Base-by-base conservation (phyloP, 2,797 vertebrate species). In the Chelon labrosus region DNA sequence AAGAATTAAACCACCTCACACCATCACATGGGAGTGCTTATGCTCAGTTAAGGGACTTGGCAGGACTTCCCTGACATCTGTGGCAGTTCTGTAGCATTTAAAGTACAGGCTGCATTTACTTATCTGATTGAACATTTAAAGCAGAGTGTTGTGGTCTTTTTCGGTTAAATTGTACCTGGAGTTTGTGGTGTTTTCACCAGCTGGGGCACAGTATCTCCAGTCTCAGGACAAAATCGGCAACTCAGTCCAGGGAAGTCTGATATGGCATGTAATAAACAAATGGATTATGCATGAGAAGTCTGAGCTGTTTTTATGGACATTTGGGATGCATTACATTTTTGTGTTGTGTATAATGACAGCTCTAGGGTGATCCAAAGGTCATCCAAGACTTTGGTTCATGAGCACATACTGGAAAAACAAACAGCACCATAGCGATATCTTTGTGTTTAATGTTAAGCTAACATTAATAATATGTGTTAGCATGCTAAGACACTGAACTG, bases 1-100 rank as follows among this genome's bases (percentile, higher is more conserved):
- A 64, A 35, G 71, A 57, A 66, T 85, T 60, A 63, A 75, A 57
- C 56, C 46, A 62, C 31, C 42, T 59, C 44, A 42, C 61, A 42
- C 61, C 67, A 42, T 71, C 79, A 79, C 70, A 80, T 65, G 75
- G 62, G 41, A 76, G 65, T 66, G 77, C 69, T 84, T 79, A 73
- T n/a, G 44, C 72, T 74, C 71, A 49, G 22, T 52, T 50, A 41
- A 70, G 70, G 74, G 37, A 65, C 72, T 75, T 85, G 80, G 69
- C 76, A 74, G 70, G 53, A 75, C 58, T 22, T 77, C 57, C 42
- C 49, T 41, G 57, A 80, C 75, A 84, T 83, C 73, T 80, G 76
- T 17, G 53, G 66, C 68, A 59, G 50, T 73, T 73, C 53, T 53
- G 50, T 56, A 27, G 65, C 57, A 65, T 65, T 71, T 69, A 50